Base-by-base conservation (phyloP, 1,140 invertebrate genomes). In the Tenebrio molitor region DNA sequence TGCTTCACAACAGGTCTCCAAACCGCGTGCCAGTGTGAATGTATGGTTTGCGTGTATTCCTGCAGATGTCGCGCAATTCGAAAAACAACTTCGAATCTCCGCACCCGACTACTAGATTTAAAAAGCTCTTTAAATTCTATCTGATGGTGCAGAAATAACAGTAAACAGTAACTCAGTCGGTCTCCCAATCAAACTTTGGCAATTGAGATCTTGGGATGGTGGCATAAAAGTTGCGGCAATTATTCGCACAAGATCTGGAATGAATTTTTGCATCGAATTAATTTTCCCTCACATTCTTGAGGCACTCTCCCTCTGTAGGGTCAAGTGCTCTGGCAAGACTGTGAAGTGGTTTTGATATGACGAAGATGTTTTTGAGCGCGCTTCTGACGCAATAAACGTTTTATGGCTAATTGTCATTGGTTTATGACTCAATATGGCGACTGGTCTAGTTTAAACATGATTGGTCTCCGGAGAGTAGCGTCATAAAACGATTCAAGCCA, bases 371-470 rank as follows among this genome's bases (percentile, higher is more conserved):
- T 74, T 74, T 53, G 39, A 77, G 77, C 64, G 67, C 71, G 64
- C 67, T 76, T 64, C 67, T 63, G 17, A 23, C 58, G 69, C 75
- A 78, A 81, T 83, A 83, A 82, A 81, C 76, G 77, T 80, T 83
- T 83, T 83, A 83, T 82, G 66, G 80, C 79, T 81, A 83, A 83
- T 83, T 83, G 82, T 80, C 77, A 81, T 82, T 79, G 82, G 79
- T 83, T 82, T 82, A 83, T 81, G 78, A 68, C 75, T 78, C 81
- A 83, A 83, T 83, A 83, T 83, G 81, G 81, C 80, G 74, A 77
- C 71, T 75, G 75, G 77, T 81, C 79, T 73, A 77, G 76, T 82
- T 81, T 81, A 81, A 82, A 83, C 73, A 76, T 81, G 82, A 83
- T 83, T 82, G 82, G 80, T 72, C 82, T 71, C 78, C 29, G 39